Evolutionary conservation across 2,888 invertebrate genomes (phyloP).

Genomic region (Trilocha varians): DNA sequence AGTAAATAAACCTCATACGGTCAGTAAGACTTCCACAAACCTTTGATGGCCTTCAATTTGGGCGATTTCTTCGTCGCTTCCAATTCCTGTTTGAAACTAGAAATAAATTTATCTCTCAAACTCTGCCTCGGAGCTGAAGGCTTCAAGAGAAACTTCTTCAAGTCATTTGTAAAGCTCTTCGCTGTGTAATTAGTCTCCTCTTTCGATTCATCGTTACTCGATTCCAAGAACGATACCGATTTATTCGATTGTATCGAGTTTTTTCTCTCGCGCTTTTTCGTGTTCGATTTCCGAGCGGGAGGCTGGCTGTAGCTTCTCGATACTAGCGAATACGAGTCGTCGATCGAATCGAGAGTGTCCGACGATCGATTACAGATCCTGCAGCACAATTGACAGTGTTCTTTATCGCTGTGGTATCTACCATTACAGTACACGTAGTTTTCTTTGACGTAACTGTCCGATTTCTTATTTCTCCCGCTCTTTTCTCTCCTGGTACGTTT

Average conservation of each 20-base stretch:
- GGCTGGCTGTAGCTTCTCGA: constrained; percentile 51
- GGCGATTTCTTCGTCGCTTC: constrained; percentile 62
- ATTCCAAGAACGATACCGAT: constrained; percentile 64
- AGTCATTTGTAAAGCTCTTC: constrained; percentile 66
- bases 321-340: constrained; percentile 50
- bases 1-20: neutral
- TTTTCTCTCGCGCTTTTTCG: constrained; percentile 39
- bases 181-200: constrained; percentile 68
- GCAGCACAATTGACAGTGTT: constrained; percentile 59
- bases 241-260: constrained; percentile 65
- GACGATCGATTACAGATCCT: constrained; percentile 50
- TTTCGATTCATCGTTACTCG: constrained; percentile 52
- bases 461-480: too few relatives aligned
- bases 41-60: constrained; percentile 63
- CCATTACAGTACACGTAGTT: constrained; percentile 53
- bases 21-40: constrained; percentile 68
- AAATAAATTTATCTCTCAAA: constrained; percentile 61
- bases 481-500: constrained; percentile 29
- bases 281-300: constrained; percentile 25
- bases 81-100: constrained; percentile 62
- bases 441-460: constrained; percentile 30
- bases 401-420: constrained; percentile 46
- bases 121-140: constrained; percentile 59
- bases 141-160: constrained; percentile 61
- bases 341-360: constrained; percentile 53